phyloP scores from a whole-genome alignment of 1,140 invertebrate genomes.

The Drosophila athabasca region DNA sequence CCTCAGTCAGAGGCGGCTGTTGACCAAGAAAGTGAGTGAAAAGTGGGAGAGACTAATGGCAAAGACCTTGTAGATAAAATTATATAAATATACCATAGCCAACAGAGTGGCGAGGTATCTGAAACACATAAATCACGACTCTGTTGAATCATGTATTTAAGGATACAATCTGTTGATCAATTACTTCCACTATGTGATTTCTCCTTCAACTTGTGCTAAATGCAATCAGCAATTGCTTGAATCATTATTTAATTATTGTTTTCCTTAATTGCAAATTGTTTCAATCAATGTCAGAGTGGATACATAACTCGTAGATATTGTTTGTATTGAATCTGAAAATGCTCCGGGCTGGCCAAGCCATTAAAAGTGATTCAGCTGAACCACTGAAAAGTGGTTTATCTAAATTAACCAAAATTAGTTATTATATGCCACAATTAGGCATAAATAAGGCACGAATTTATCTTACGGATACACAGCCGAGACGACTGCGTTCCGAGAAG shows the following conservation, averaged over 20 bases:
- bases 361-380: slow-evolving; percentile 34
- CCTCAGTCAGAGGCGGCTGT: background rate
- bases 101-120: background rate
- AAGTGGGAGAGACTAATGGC: background rate
- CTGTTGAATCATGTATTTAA: no score
- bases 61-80: slow-evolving; percentile 16
- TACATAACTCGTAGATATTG: background rate
- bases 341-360: slow-evolving; percentile 13
- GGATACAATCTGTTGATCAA: no score
- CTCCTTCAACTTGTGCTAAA: no score
- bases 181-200: no score
- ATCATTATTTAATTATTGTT: slow-evolving; percentile 38
- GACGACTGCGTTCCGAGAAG: slow-evolving; percentile 48
- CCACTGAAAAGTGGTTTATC: slow-evolving; percentile 48
- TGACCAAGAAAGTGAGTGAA: slow-evolving; percentile 54
- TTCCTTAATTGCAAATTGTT: slow-evolving; percentile 23
- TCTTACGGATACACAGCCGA: slow-evolving; percentile 43
- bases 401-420: slow-evolving; percentile 68
- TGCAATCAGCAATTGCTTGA: slow-evolving; percentile 9
- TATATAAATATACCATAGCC: slow-evolving; percentile 23
- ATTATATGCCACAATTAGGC: slow-evolving; percentile 70
- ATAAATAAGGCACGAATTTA: slow-evolving; percentile 65
- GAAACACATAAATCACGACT: background rate
- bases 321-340: slow-evolving; percentile 9
- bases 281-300: slow-evolving; percentile 23